Base-by-base conservation (phyloP, 1,140 invertebrate species). In the Tribolium castaneum region DNA sequence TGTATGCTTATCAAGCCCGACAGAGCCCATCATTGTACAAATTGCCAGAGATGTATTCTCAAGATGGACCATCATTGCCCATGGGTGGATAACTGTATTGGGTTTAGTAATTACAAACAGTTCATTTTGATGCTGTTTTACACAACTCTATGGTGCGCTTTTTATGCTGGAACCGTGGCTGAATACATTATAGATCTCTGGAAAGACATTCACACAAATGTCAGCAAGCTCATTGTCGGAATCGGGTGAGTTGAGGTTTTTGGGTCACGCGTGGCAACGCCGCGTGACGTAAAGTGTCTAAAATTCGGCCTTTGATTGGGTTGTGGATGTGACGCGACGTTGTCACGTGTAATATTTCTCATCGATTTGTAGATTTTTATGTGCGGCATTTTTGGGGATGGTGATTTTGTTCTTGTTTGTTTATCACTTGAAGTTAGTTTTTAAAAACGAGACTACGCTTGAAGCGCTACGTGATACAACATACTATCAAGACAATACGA, bases 401-500 rank as follows among this genome's bases (percentile, higher is more conserved):
- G 22, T 80, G 0, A 62, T 78, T 4, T 73, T 78, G 13, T 52
- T 78, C 13, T 80, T 84, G 10, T 76, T 84, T 6, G 62, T 77
- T 6, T 84, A 83, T 34, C 82, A 85, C 51, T 6, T 82, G 9
- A 70, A 59, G 30, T 66, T 82, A 10, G 49, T 81, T 35, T 75
- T 72, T 13, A 59, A 77, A 77, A 82, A 84, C 72, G 77, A 83
- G 76, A 84, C 84, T 6, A 84, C 89, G 88, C 16, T 88, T 93
- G 95, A 96, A 86, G 92, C 94, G 16, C 94, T 96, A 84, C 89
- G 94, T 83, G 90, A 93, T 49, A 94, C 94, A 2, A 90, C 94
- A 83, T 95, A 96, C 82, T 92, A 94, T 14, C 92, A 93, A 79
- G 94, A 96, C 84, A 95, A 95, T 85, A 89, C 95, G 86, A 94